Evolutionary conservation across 2,797 vertebrate species (phyloP), one percentile per base, ranked within the genome.

Genomic region (Vultur gryphus): DNA sequence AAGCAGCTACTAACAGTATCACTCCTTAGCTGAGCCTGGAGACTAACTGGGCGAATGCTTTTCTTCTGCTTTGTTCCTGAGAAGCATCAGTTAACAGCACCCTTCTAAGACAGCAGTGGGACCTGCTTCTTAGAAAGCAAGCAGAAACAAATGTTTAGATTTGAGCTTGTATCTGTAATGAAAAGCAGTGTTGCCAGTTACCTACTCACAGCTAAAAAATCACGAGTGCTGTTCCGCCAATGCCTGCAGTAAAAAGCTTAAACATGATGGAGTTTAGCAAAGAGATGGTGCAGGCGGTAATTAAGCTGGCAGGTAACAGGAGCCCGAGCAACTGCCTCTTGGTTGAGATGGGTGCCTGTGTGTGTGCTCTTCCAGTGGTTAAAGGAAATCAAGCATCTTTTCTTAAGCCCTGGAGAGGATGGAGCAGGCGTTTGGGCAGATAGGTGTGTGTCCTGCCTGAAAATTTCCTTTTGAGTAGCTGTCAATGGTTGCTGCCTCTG

Each of bases 181-280:
- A 35, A n/a, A 16, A 73, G 31, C 33, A 35, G 31, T 3, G 0
- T 18, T 70, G 25, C 18, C 44, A 7, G 37, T 70, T 25, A 10
- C 35, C 43, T 66, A 21, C n/a, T 57, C 6, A 13, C 1, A 3
- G 44, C n/a, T 66, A 9, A 76, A 82, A 31, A n/a, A 28, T 58
- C 18, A 11, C 0, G 0, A 64, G 39, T 16, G 24, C 58, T 35
- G 15, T 48, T 82, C 37, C 23, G 55, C 41, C 5, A 25, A 0
- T 2, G 17, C 24, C 55, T 61, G 29, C 3, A 28, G 29, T 14
- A 2, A 51, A 39, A 77, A 25, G 13, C 7, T 81, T 9, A 28
- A 72, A 51, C 0, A 0, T 10, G 57, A 12, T 26, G 28, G 16
- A 41, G 52, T 14, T 76, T 57, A 80, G 80, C 18, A 46, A 24